Base-by-base conservation (phyloP, 2,113 vertebrate species). In the Salvelinus sp. region DNA sequence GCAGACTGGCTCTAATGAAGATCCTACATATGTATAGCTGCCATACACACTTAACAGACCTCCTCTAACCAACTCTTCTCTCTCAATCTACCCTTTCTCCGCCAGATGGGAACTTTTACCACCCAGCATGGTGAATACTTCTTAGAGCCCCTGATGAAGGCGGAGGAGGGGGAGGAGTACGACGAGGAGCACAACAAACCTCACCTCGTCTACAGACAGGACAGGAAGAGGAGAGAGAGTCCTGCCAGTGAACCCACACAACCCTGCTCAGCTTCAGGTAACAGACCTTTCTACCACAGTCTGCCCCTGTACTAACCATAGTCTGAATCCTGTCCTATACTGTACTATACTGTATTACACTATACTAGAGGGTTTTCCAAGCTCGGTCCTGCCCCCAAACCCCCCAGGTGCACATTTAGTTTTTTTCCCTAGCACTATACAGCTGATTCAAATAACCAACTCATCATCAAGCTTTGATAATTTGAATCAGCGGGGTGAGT, bases 161-260 rank as follows among this genome's bases (percentile, higher is more conserved):
- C 84, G 0, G 94, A 90, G 73, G 97, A 93, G 76, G 87, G 89
- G 44, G 93, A 80, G 72, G 95, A 97, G 76, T 90, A 94, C n/a
- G 94, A 96, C 28, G 96, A 98, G 74, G 94, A 94, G 62, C 93
- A 96, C 91, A 97, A 94, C 89, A 98, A 98, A 88, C 96, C 95
- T 69, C 97, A 99, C 88, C 94, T 99, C 67, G 93, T 99, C 78
- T 99, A 98, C 82, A 95, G 92, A 70, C 92, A 94, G 7, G 93
- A 96, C 79, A 88, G 92, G 73, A 89, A 91, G 79, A 91, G 75
- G 74, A 91, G 75, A 69, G 16, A 54, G 50, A 71, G 74, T 64
- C 77, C 74, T 0, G 80, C 77, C 71, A 70, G 83, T 10, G 83
- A 88, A 75, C 77, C 85, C 73, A 75, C 84, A 33, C 89, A 92